Evolutionary conservation across 2,888 invertebrate species (phyloP).

Genomic region (Punctoribates punctum): DNA sequence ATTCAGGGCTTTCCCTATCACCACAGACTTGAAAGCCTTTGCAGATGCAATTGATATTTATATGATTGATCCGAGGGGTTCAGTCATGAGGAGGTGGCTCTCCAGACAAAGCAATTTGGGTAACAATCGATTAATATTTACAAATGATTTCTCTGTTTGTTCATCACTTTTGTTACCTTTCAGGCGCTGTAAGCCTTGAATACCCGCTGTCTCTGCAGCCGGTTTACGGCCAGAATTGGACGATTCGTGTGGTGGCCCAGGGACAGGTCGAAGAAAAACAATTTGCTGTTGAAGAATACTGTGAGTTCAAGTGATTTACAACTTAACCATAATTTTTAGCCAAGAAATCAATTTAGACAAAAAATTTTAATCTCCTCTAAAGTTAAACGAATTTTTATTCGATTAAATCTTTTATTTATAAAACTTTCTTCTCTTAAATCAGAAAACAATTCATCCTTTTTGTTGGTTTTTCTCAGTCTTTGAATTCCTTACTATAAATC

Average conservation of each 20-base stretch:
- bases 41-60: conserved; percentile 86
- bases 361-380: not conserved
- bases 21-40: conserved; percentile 84
- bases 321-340: not conserved
- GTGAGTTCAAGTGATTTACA: conserved; percentile 49
- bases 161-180: not conserved
- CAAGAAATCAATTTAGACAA: not conserved
- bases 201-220: conserved; percentile 89
- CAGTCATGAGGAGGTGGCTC: conserved; percentile 86
- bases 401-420: not conserved
- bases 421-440: not conserved
- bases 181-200: conserved; percentile 85
- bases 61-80: conserved; percentile 80
- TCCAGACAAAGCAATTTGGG: conserved; percentile 67
- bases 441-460: not conserved
- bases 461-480: not conserved
- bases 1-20: conserved; percentile 87
- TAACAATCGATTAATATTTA: conserved; percentile 27
- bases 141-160: not conserved
- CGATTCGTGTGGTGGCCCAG: conserved; percentile 78
- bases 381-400: not conserved
- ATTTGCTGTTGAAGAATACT: conserved; percentile 89
- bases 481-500: not conserved
- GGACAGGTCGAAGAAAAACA: conserved; percentile 79
- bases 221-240: conserved; percentile 80